Percentiles rank a stretch among this genome's conserved stretches.
These are phyloP conservation scores for Ellobium chinense DNA, from an alignment of 2,888 invertebrate species.

Conservation along the genomic window DNA sequence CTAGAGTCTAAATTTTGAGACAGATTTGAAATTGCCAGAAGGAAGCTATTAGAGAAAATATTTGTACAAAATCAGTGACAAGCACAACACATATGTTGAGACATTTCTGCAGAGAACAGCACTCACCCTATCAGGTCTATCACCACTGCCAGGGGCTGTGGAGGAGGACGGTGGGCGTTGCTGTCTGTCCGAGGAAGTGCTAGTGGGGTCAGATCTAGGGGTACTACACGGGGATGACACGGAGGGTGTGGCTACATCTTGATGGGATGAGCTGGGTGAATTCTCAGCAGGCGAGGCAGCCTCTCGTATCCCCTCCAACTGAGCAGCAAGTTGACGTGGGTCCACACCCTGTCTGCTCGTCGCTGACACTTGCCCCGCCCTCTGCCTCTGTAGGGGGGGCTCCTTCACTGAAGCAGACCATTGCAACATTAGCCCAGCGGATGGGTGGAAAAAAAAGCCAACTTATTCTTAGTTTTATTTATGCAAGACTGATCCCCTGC, in stretches of 20 bases:
- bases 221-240: constrained; percentile 75
- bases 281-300: constrained; percentile 63
- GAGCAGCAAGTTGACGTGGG: constrained; percentile 73
- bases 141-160: not conserved
- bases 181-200: constrained; percentile 67
- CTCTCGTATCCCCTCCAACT: constrained; percentile 73
- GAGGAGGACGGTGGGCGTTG: constrained; percentile 48
- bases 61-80: no score
- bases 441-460: not conserved
- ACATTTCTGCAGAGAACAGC: no score
- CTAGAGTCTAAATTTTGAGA: no score
- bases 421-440: constrained; percentile 35
- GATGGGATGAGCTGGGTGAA: constrained; percentile 75
- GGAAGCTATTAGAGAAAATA: no score
- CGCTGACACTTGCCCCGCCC: constrained; percentile 15
- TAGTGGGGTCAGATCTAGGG: constrained; percentile 70
- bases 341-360: constrained; percentile 69
- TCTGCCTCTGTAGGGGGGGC: constrained; percentile 30
- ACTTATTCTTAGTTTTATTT: no score
- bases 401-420: constrained; percentile 47
- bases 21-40: no score
- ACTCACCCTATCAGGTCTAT: constrained; percentile 17
- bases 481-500: no score
- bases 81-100: no score
- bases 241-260: constrained; percentile 74